Base-by-base conservation (phyloP, 2,888 invertebrate species). In the Petrophora chlorosata region DNA sequence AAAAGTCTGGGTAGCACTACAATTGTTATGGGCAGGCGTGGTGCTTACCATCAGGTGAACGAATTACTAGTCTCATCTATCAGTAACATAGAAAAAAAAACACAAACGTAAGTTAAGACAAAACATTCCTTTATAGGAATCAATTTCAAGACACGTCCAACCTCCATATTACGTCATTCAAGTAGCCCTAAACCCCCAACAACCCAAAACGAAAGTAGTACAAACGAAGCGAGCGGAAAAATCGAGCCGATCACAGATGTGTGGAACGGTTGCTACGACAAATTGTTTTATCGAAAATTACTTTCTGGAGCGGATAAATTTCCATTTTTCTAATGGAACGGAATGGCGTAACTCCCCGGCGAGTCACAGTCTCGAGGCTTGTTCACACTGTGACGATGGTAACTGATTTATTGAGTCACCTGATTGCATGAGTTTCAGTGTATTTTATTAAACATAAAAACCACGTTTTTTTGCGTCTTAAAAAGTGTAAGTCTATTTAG, bases 261-360 rank as follows among this genome's bases (percentile, higher is more conserved):
- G 80, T 76, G 72, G 71, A 87, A 87, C 80, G 81, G 75, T 75
- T 73, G 62, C 5, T 56, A 65, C 76, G 86, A 88, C 85, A 88
- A 89, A 89, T 86, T 89, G 87, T 88, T 88, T 85, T 86, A 87
- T 86, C 85, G 88, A 87, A 87, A 87, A 89, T 89, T 85, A 86
- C 87, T 85, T 87, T 84, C 76, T 65, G 71, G 67, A 73, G 64
- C 65, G 77, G 76, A 79, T 79, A 79, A 83, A 82, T 84, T 83
- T 81, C 80, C 82, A 83, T 84, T 83, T 83, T 81, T 83, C 80
- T 82, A 83, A 82, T 82, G 82, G 82, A 77, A 77, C 63, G 54
- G 67, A 77, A 75, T 73, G 71, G 36, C 45, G 47, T 62, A 61
- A 55, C 43, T 57, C 59, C 39, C 52, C 12, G n/a, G 49, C 25